Conservation (phyloP, 2,888 invertebrate genomes). For the Linyphia triangularis region DNA sequence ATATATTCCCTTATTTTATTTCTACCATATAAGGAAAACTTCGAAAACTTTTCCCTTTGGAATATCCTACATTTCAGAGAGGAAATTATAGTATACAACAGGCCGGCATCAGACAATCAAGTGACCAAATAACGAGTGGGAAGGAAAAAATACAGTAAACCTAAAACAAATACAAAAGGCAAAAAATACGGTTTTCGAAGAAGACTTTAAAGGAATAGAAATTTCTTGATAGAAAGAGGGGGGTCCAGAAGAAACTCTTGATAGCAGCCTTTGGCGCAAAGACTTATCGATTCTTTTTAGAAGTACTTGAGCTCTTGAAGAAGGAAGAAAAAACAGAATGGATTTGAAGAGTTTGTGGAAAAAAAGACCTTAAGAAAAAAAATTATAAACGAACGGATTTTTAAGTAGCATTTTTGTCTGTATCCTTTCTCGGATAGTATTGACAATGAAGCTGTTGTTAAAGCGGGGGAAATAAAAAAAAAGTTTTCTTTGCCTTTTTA, state of each 20-base stretch:
- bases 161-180: background rate
- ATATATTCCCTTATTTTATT: background rate
- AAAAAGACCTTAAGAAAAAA: conserved; percentile 14
- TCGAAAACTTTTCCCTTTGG: background rate
- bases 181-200: conserved; percentile 11
- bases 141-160: background rate
- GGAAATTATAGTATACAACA: conserved; percentile 3
- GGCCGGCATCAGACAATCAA: conserved; percentile 14
- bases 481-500: conserved; percentile 20
- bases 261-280: conserved; percentile 29
- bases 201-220: conserved; percentile 39
- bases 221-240: conserved; percentile 38
- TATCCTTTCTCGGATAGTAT: conserved; percentile 48
- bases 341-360: conserved; percentile 27
- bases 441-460: conserved; percentile 53
- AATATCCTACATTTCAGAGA: background rate
- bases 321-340: conserved; percentile 4
- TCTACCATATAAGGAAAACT: background rate
- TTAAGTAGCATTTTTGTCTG: conserved; percentile 56
- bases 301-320: conserved; percentile 14
- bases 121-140: conserved; percentile 13
- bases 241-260: conserved; percentile 16
- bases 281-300: conserved; percentile 32
- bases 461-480: conserved; percentile 8
- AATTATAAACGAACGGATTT: conserved; percentile 34